Percentiles rank a stretch among this genome's conserved stretches.
Evolutionary conservation across 2,888 invertebrate genomes (phyloP).

Genomic region (Coelogynopora nodosa): DNA sequence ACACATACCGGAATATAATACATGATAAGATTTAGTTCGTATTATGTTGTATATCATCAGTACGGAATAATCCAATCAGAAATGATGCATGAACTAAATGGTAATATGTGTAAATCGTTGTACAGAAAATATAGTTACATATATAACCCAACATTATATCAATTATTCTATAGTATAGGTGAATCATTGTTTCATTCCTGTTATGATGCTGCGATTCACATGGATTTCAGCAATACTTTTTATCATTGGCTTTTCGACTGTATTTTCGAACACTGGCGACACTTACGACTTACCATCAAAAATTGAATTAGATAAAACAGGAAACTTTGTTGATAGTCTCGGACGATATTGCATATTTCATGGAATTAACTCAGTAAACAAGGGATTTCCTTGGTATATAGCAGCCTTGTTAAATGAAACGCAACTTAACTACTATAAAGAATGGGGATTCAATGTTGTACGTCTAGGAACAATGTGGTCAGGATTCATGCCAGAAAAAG

Average conservation of each 20-base stretch:
- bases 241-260: neutral
- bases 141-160: no score
- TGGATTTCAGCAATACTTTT: neutral
- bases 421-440: constrained; percentile 47
- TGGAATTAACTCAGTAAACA: constrained; percentile 52
- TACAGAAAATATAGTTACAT: no score
- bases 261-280: neutral
- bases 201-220: no score
- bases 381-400: constrained; percentile 51
- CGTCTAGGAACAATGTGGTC: constrained; percentile 54
- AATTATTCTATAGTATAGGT: no score
- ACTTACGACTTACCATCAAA: neutral
- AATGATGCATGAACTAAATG: no score
- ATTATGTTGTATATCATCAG: no score
- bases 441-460: constrained; percentile 54
- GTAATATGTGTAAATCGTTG: no score
- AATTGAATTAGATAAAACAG: constrained; percentile 12
- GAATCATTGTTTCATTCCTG: no score
- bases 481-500: constrained; percentile 50
- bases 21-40: no score
- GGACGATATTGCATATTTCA: constrained; percentile 52
- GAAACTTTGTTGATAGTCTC: constrained; percentile 49
- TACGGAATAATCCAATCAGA: no score
- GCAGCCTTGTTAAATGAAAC: constrained; percentile 50
- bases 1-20: no score